Percentiles rank a stretch among this genome's conserved stretches.
These are phyloP conservation scores for Trachelus troglodyta DNA, from an alignment of 2,888 invertebrate genomes.

Conservation along the genomic window DNA sequence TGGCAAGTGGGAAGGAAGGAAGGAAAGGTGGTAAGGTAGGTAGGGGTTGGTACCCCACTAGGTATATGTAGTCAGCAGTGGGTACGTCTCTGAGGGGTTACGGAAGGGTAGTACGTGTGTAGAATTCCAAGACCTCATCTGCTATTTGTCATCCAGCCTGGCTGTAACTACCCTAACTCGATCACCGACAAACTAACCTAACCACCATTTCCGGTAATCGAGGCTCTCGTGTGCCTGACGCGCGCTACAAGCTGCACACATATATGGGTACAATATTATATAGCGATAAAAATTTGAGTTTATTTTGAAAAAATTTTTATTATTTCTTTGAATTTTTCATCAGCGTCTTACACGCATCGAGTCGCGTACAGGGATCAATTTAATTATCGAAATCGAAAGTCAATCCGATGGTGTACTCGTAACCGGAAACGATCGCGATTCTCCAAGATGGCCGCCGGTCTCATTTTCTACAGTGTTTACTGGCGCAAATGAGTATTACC, in stretches of 20 bases:
- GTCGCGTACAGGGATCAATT: not conserved
- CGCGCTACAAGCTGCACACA: not conserved
- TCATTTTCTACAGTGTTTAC: not conserved
- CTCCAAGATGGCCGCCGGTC: not conserved
- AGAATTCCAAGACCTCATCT: conserved; percentile 53
- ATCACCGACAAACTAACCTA: conserved; percentile 53
- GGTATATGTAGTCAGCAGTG: not conserved
- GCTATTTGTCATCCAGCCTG: conserved; percentile 56
- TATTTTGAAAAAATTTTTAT: no score
- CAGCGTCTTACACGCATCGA: not conserved
- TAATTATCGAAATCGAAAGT: not conserved
- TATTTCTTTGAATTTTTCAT: no score
- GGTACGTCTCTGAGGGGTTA: conserved; percentile 7
- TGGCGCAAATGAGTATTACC: not conserved
- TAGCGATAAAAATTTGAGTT: no score
- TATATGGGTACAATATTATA: no score
- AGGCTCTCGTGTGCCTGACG: conserved; percentile 20
- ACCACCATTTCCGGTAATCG: conserved; percentile 50
- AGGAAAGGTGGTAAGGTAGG: conserved; percentile 13
- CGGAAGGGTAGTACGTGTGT: conserved; percentile 43
- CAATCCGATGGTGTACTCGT: not conserved
- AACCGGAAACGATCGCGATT: not conserved
- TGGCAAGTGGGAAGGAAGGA: conserved; percentile 10
- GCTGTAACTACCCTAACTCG: conserved; percentile 53
- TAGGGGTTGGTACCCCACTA: conserved; percentile 7